Conservation (phyloP, 2,797 vertebrate genomes). For the Siniperca obscura region DNA sequence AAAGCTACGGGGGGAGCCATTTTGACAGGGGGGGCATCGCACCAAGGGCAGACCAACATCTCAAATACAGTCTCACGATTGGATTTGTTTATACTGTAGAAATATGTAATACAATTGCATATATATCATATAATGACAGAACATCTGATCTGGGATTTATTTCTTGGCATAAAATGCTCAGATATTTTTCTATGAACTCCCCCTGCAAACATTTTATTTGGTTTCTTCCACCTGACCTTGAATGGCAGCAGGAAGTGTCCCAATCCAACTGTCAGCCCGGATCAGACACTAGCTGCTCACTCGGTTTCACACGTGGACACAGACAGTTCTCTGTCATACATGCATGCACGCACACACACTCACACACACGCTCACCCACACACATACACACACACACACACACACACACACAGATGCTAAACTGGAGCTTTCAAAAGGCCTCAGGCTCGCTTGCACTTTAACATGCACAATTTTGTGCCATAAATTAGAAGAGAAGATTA, state of each 20-base stretch:
- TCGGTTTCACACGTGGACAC: slow-evolving; percentile 67
- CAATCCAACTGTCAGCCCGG: slow-evolving; percentile 70
- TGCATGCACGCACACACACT: background rate
- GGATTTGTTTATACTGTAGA: background rate
- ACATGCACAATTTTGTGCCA: slow-evolving; percentile 30
- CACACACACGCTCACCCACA: slow-evolving; percentile 15
- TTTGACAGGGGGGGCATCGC: background rate
- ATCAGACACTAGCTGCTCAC: slow-evolving; percentile 76
- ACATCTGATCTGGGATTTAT: background rate
- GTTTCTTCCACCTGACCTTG: slow-evolving; percentile 71
- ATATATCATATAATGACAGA: background rate
- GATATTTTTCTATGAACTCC: slow-evolving; percentile 21
- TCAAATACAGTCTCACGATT: background rate
- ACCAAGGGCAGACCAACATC: background rate
- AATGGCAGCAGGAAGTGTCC: slow-evolving; percentile 72
- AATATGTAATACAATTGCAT: background rate
- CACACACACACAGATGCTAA: slow-evolving; percentile 12
- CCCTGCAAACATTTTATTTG: slow-evolving; percentile 41
- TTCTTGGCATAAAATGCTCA: slow-evolving; percentile 9
- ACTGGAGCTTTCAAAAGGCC: slow-evolving; percentile 49
- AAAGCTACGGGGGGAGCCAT: background rate
- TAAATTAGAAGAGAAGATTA: slow-evolving; percentile 4
- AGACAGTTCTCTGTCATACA: slow-evolving; percentile 54
- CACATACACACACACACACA: background rate
- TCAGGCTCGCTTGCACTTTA: slow-evolving; percentile 47